A percentile compares a stretch with the other conserved stretches of the same genome.
These are phyloP conservation scores for Zhengitettix transpicula DNA, from an alignment of 2,888 invertebrate genomes.

Conservation along the genomic window DNA sequence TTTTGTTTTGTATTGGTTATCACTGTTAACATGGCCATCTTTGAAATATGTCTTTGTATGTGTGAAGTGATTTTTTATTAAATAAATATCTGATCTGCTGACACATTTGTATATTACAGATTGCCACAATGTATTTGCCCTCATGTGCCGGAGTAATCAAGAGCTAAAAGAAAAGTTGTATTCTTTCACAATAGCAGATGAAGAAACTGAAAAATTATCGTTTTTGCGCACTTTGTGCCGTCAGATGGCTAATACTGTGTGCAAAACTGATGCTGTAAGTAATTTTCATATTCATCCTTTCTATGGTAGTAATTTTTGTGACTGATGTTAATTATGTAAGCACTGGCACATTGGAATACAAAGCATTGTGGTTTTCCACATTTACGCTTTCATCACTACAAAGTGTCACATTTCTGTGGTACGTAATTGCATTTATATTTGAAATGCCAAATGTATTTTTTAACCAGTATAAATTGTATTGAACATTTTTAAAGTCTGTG, in stretches of 20 bases:
- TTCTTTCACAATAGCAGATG: constrained; percentile 72
- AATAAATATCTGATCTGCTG: too few relatives aligned
- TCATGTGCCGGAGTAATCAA: constrained; percentile 72
- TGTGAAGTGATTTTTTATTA: too few relatives aligned
- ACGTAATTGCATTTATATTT: too few relatives aligned
- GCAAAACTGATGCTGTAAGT: constrained; percentile 82
- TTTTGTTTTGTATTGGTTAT: too few relatives aligned
- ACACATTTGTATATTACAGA: constrained; percentile 31
- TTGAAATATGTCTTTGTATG: too few relatives aligned
- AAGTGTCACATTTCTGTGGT: too few relatives aligned
- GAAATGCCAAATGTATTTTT: too few relatives aligned
- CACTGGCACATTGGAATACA: not conserved
- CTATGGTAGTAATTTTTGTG: not conserved
- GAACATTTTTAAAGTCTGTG: too few relatives aligned
- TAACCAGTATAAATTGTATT: too few relatives aligned
- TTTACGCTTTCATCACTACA: too few relatives aligned
- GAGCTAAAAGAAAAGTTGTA: constrained; percentile 75
- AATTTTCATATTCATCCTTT: not conserved
- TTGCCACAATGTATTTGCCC: constrained; percentile 78
- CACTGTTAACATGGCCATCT: too few relatives aligned
- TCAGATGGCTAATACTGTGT: constrained; percentile 83
- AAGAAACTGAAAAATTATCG: constrained; percentile 62
- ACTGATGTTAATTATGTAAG: not conserved
- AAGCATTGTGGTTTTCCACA: too few relatives aligned
- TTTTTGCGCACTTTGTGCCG: constrained; percentile 73